A percentile compares a stretch with the other conserved stretches of the same genome.
These are phyloP conservation scores for Calypte anna DNA, from an alignment of 2,113 vertebrate genomes.

Conservation along the genomic window DNA sequence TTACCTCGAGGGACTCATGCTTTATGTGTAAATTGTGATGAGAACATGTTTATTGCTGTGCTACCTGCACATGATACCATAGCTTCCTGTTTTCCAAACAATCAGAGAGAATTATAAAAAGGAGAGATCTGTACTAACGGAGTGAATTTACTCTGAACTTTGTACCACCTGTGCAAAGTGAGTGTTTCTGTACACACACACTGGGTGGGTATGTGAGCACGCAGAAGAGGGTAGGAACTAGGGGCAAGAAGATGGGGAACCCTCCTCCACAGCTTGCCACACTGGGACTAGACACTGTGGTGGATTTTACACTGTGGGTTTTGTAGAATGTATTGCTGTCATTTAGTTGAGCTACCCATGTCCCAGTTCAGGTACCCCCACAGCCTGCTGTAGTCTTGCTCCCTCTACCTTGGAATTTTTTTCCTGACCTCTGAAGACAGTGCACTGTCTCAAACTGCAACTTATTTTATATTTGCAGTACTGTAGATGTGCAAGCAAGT, in stretches of 20 bases:
- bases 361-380: background rate
- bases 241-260: background rate
- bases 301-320: background rate
- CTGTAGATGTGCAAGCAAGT: background rate
- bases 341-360: background rate
- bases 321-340: background rate
- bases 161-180: fast-evolving
- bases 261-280: background rate
- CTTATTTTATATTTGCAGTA: background rate
- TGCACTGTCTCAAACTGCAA: background rate
- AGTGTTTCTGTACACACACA: background rate
- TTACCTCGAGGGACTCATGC: constrained; percentile 29
- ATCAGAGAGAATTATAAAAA: background rate
- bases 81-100: constrained; percentile 7
- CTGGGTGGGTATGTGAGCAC: background rate
- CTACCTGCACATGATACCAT: background rate
- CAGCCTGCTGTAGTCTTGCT: background rate
- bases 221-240: background rate
- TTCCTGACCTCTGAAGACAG: background rate
- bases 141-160: background rate
- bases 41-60: constrained; percentile 29
- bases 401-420: background rate
- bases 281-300: background rate
- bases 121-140: background rate
- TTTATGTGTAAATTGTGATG: constrained; percentile 52